phyloP scores from a whole-genome alignment of 92 coral and sea anemone species.

The Heliopora coerulea region DNA sequence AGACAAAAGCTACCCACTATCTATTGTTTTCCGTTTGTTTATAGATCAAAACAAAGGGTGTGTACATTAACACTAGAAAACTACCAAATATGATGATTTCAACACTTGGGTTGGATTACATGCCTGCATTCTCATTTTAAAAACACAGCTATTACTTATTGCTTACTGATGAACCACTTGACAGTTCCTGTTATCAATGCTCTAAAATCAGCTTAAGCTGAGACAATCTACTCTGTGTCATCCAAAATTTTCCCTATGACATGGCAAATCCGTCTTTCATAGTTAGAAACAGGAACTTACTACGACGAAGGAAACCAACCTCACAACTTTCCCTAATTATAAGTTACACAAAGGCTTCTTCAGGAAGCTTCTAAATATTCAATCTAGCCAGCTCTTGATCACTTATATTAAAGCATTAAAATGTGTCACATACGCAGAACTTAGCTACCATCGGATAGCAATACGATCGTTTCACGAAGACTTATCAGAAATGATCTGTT shows the following conservation, averaged over 20 bases:
- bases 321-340: no score
- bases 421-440: no score
- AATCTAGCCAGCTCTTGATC: no score
- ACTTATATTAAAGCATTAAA: no score
- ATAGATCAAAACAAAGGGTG: constrained; percentile 7
- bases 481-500: not conserved
- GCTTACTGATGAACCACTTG: constrained; percentile 30
- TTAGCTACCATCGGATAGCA: no score
- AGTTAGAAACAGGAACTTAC: constrained; percentile 39
- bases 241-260: constrained; percentile 17
- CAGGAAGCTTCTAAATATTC: no score
- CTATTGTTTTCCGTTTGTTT: constrained; percentile 25
- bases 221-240: not conserved
- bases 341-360: no score
- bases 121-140: not conserved
- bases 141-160: constrained; percentile 13
- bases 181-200: constrained; percentile 34
- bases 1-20: constrained; percentile 23
- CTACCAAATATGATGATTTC: constrained; percentile 34
- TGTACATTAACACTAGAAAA: constrained; percentile 14
- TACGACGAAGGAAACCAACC: not conserved
- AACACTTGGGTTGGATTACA: not conserved
- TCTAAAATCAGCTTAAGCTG: constrained; percentile 9
- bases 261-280: constrained; percentile 6
- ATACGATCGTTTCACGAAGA: no score